Evolutionary conservation across 2,888 invertebrate genomes (phyloP), one percentile per base, ranked within the genome.

Genomic region (Nysson spinosus): DNA sequence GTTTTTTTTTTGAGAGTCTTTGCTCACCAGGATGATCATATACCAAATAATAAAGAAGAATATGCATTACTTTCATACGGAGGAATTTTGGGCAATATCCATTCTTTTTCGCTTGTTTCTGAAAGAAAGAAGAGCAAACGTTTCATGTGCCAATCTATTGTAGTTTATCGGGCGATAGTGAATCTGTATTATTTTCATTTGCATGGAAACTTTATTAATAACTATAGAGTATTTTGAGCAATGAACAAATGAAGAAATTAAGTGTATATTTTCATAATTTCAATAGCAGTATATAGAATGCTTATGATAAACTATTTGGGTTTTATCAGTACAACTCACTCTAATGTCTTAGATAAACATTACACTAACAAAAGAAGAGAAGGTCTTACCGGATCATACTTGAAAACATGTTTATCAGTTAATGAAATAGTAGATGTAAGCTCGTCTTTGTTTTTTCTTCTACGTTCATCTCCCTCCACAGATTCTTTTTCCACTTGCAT

Each of bases 1-100:
- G 78, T 34, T 79, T 69, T 9, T 69, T 65, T 34, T 83, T 78
- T 0, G 83, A 71, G 17, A 77, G 52, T 4, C 46, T 51, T 3
- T 69, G 74, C 14, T 87, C 75, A 0, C 88, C 89, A 20, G 87
- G 85, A 78, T 91, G 89, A 35, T 89, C 91, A 75, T 92, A 91
- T 4, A 92, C 88, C n/a, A 94, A 82, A 81, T 94, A 93, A 84
- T 90, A 93, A 9, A 95, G 80, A 69, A 92, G 90, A 72, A 92
- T 89, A 80, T 95, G 95, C 32, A 94, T 80, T 1, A 90, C 86
- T 60, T 91, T 89, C 85, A 93, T 90, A 37, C 93, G 89, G 7
- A 91, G 86, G 80, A 93, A 92, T 86, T 94, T 94, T 0, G 93
- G 91, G 52, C 89, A 85, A 65, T 88, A 89, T 4, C 90, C 90